Base-by-base conservation (phyloP, 2,797 vertebrate genomes). In the Bradypodion ventrale region DNA sequence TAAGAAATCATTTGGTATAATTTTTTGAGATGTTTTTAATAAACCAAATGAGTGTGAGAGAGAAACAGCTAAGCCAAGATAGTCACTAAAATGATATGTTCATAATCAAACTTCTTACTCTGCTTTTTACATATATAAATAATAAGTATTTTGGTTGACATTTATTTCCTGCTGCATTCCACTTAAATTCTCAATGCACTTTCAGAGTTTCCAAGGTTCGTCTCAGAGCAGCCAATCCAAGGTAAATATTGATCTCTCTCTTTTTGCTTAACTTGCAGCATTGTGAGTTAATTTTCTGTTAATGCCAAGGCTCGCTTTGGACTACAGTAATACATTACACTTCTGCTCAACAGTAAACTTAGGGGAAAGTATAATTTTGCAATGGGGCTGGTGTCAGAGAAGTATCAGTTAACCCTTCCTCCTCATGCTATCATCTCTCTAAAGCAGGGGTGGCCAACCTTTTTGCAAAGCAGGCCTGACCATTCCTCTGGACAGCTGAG, bases 201-300 rank as follows among this genome's bases (percentile, higher is more conserved):
- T 40, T 59, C 73, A 85, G 84, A 49, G 8, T 76, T 1, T 40
- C 3, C 79, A 85, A 81, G 84, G 73, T 70, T 62, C 63, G 37
- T 76, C 65, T n/a, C 65, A 85, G 73, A 70, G 40, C 56, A 85
- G 42, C n/a, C 21, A 68, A 7, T 44, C 77, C 32, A 81, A 81
- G 73, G 84, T 85, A 85, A 81, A 75, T 62, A 6, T 49, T 59
- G n/a, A 1, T 75, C 46, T 85, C 15, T 3, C 69, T 75, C 46
- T 85, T 15, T 3, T 69, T 62, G 52, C 74, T 13, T 12, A 52
- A 27, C 19, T 66, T 78, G 76, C 2, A 44, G 52, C 52, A 49
- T 49, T 49, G 42, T 9, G 7, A 56, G 4, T 68, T 68, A 35
- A 29, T 69, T 68, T 60, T 56, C 23, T 62, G 70, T 32, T 66